Percentiles rank a stretch among this genome's conserved stretches.
Evolutionary conservation across 2,888 invertebrate genomes (phyloP).

Genomic region (Aelia acuminata): DNA sequence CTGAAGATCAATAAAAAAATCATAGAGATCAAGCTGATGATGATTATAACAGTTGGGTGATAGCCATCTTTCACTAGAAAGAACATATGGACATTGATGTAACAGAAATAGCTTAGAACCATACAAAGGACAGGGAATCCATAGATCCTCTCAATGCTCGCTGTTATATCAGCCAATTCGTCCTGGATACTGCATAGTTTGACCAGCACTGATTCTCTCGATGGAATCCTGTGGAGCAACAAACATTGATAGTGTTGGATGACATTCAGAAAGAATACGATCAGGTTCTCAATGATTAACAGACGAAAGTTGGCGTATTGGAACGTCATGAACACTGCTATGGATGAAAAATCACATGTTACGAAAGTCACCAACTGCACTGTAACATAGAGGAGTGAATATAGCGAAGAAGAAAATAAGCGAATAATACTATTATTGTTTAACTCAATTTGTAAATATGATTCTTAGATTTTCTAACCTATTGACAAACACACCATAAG

Average conservation of each 20-base stretch:
- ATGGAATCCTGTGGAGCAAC: neutral
- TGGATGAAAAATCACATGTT: neutral
- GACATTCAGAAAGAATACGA: neutral
- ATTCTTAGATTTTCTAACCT: neutral
- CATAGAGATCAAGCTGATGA: neutral
- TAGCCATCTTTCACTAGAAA: neutral
- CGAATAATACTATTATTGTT: neutral
- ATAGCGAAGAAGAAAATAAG: too few species aligned
- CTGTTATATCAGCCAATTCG: neutral
- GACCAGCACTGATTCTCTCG: neutral
- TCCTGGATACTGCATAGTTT: neutral
- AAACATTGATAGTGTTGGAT: neutral
- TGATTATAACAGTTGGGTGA: neutral
- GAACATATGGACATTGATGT: neutral
- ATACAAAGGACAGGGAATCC: neutral
- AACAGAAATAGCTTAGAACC: neutral
- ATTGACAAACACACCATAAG: neutral
- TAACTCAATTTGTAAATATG: too few species aligned
- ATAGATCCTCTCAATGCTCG: neutral
- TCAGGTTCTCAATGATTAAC: neutral
- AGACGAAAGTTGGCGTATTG: neutral
- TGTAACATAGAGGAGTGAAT: neutral
- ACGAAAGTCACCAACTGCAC: neutral
- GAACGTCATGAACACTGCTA: neutral
- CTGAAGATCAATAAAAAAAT: neutral